These are phyloP conservation scores for Vidua macroura DNA, from an alignment of 2,113 vertebrate species.

Conservation along the genomic window DNA sequence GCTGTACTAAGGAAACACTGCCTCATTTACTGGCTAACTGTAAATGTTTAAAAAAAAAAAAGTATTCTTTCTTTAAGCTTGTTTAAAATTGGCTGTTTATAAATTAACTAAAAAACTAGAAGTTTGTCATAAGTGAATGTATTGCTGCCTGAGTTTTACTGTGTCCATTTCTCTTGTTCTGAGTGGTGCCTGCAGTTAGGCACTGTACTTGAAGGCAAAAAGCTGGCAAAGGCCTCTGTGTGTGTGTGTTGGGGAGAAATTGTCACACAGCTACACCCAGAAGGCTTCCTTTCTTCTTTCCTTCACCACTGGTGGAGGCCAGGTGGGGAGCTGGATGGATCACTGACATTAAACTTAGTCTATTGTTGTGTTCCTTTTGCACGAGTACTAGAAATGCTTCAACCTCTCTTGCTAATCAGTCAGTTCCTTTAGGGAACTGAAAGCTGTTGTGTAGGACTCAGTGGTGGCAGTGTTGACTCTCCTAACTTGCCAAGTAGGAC, in stretches of 20 bases:
- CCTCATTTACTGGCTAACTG: not conserved
- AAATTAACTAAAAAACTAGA: not conserved
- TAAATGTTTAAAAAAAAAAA: not conserved
- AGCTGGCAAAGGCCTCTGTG: not conserved
- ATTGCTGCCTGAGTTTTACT: not conserved
- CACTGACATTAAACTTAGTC: not conserved
- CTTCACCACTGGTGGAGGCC: not conserved
- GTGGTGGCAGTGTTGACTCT: not conserved
- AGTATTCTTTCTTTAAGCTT: not conserved
- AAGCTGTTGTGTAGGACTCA: not conserved
- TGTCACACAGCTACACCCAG: not conserved
- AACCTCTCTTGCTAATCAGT: not conserved
- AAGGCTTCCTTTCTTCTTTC: not conserved
- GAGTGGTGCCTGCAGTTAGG: not conserved
- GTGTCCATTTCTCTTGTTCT: not conserved
- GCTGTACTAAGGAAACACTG: not conserved
- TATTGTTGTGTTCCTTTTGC: not conserved
- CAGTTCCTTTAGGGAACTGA: conserved; percentile 21
- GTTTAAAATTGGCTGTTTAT: not conserved
- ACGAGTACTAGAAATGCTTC: conserved; percentile 9
- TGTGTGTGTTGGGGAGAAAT: not conserved
- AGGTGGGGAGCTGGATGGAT: not conserved
- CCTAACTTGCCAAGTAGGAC: not conserved
- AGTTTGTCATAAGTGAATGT: not conserved
- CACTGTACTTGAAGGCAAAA: not conserved